Conservation (phyloP, 2,888 invertebrate species). For the Trichopoda pennipes region DNA sequence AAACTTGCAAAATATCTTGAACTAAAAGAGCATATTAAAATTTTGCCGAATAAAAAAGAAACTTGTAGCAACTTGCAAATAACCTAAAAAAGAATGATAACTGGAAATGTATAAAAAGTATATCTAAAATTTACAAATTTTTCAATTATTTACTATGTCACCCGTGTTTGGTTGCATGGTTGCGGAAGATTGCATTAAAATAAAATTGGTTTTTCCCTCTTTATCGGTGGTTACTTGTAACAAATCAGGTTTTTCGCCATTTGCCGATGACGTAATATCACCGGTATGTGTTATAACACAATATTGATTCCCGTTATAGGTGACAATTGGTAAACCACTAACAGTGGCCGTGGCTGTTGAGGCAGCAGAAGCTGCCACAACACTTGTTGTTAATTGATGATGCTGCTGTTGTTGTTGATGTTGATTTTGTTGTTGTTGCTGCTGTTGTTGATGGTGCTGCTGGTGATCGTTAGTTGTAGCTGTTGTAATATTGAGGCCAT, state of each 20-base stretch:
- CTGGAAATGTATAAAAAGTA: neutral
- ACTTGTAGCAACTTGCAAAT: too few species aligned
- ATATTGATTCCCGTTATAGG: slow-evolving; percentile 78
- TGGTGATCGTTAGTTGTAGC: slow-evolving; percentile 41
- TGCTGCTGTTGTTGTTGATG: slow-evolving; percentile 65
- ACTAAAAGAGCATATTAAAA: too few species aligned
- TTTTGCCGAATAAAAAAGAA: neutral
- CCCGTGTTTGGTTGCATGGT: slow-evolving; percentile 54
- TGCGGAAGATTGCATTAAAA: slow-evolving; percentile 76
- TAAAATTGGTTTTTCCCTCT: slow-evolving; percentile 74
- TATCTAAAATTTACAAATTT: slow-evolving; percentile 10
- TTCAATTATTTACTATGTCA: slow-evolving; percentile 63
- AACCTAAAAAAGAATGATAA: neutral
- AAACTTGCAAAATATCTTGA: too few species aligned
- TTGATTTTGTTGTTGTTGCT: slow-evolving; percentile 52
- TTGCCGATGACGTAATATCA: slow-evolving; percentile 57
- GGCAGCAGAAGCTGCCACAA: slow-evolving; percentile 53
- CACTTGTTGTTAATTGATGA: slow-evolving; percentile 53
- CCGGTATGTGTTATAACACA: slow-evolving; percentile 76
- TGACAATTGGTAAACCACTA: slow-evolving; percentile 76
- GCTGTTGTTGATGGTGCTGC: slow-evolving; percentile 50
- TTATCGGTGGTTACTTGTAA: slow-evolving; percentile 71
- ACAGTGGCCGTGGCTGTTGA: slow-evolving; percentile 61
- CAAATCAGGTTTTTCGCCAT: slow-evolving; percentile 72
- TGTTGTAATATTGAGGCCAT: slow-evolving; percentile 64